Conservation (phyloP, 2,888 invertebrate species). For the Hyalella azteca region DNA sequence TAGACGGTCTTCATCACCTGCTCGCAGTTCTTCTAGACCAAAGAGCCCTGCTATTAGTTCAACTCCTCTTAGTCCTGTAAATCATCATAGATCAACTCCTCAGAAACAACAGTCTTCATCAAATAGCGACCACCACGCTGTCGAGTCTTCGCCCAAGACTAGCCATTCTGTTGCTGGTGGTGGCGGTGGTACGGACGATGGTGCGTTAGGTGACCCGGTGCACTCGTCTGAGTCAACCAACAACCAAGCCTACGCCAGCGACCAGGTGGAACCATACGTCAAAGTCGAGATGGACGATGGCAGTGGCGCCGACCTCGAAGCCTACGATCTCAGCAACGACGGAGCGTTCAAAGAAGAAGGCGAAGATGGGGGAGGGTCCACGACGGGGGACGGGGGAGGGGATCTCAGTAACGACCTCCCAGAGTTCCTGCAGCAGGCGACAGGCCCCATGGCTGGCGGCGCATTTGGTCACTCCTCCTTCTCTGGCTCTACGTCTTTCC, state of each 20-base stretch:
- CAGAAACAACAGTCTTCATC: constrained; percentile 27
- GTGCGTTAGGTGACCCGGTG: not conserved
- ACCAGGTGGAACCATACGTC: constrained; percentile 49
- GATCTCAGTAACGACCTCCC: constrained; percentile 54
- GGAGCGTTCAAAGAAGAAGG: constrained; percentile 54
- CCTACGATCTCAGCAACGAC: constrained; percentile 51
- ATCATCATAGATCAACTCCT: constrained; percentile 29
- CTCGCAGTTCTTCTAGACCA: constrained; percentile 48
- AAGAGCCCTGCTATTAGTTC: constrained; percentile 51
- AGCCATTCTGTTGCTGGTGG: not conserved
- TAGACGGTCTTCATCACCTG: constrained; percentile 46
- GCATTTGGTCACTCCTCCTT: constrained; percentile 48
- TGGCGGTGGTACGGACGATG: not conserved
- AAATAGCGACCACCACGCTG: constrained; percentile 33
- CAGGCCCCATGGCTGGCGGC: constrained; percentile 45
- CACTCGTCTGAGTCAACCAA: not conserved
- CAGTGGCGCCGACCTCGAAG: constrained; percentile 44
- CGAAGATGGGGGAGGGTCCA: constrained; percentile 38
- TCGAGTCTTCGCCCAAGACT: constrained; percentile 41
- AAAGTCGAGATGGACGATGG: constrained; percentile 56
- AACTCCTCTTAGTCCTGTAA: constrained; percentile 38
- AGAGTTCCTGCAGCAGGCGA: constrained; percentile 56
- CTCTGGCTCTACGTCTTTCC: constrained; percentile 55
- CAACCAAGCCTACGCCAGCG: constrained; percentile 13
- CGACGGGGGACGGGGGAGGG: constrained; percentile 32